Evolutionary conservation across 2,113 vertebrate genomes (phyloP), one percentile per base, ranked within the genome.

Genomic region (Pelecanus crispus): DNA sequence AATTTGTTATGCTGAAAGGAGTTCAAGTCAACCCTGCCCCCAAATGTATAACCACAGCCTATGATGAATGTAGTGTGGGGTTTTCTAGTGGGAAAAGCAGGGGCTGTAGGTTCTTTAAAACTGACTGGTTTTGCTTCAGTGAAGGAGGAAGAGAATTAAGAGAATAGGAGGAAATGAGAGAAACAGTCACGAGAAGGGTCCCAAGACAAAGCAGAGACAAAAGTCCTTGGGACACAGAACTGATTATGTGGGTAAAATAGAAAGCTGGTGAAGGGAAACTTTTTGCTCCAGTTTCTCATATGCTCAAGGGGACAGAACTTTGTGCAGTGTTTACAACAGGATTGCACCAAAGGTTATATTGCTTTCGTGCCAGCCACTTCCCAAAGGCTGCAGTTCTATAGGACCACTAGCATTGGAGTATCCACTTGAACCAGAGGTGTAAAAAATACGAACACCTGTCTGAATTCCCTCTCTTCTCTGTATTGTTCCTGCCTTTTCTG

Each of bases 111-210:
- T 75, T 92, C 17, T 73, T 90, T 90, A 61, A 78, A 78, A 55
- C 9, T 50, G 55, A 42, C 22, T 81, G 78, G 7, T 63, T 94
- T 93, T 87, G 36, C 74, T 91, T 80, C 65, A 61, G 25, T 65
- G 62, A 62, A 87, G 74, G 65, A 85, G 68, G 91, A 93, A 87
- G n/a, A 4, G 1, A 74, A 50, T 20, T 52, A 61, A 31, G 29
- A 94, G 47, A 88, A 81, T 7, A 63, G 50, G 38, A 86, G 42
- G 83, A 89, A 95, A 95, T 91, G 72, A 86, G 65, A 94, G 65
- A 95, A 95, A 94, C 59, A 83, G 79, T 78, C 29, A 6, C 55
- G 38, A 70, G 42, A 85, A 75, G 18, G 26, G 49, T 83, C 40
- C 38, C 24, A 66, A 92, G 42, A 67, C 34, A 90, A 92, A 78